Conservation (phyloP, 2,888 invertebrate species). For the Ephialtes manifestator region DNA sequence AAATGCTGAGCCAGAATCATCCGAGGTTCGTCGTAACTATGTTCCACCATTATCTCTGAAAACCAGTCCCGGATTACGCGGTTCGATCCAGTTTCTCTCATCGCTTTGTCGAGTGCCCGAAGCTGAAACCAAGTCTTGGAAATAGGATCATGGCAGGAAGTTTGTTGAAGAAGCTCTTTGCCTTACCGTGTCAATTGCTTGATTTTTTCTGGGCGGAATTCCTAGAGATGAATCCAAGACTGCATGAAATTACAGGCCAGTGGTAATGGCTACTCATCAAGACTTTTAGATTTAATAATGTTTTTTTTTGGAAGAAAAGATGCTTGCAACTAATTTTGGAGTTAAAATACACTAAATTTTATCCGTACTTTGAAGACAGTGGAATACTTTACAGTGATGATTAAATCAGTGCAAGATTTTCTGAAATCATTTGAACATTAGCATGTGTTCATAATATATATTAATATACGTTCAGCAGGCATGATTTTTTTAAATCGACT, state of each 20-base stretch:
- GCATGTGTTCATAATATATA: too few relatives aligned
- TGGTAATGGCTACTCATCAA: background rate
- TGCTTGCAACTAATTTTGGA: too few relatives aligned
- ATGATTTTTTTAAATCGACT: too few relatives aligned
- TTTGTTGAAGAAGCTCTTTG: background rate
- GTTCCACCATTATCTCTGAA: conserved; percentile 52
- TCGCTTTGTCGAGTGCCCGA: conserved; percentile 21
- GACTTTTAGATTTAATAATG: background rate
- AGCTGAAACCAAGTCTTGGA: conserved; percentile 3
- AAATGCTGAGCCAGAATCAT: conserved; percentile 20
- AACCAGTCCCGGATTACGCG: conserved; percentile 54
- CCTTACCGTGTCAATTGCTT: background rate
- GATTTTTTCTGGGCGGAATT: background rate
- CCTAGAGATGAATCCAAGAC: background rate
- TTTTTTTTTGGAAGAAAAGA: background rate
- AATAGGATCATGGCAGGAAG: background rate
- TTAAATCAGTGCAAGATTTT: too few relatives aligned
- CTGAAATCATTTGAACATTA: too few relatives aligned
- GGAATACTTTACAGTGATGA: too few relatives aligned
- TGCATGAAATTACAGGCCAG: background rate
- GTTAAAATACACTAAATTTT: too few relatives aligned
- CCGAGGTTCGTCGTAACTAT: conserved; percentile 14
- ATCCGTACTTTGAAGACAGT: too few relatives aligned
- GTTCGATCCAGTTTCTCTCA: conserved; percentile 48
- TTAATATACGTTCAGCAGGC: too few relatives aligned